Base-by-base conservation (phyloP, 2,797 vertebrate species). In the Molossus alvarezi region DNA sequence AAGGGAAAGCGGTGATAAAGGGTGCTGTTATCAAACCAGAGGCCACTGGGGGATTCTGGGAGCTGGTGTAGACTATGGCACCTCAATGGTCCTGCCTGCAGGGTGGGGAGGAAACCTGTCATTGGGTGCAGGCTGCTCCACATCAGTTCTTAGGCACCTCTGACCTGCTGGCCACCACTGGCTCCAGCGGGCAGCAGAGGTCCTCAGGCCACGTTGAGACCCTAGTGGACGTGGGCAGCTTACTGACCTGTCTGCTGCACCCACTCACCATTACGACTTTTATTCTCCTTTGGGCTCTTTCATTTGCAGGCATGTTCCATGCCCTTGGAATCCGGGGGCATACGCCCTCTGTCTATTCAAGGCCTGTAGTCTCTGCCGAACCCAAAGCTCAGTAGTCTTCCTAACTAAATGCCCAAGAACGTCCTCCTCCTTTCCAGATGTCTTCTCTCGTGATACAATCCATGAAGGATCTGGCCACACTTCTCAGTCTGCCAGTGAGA, bases 1-100 rank as follows among this genome's bases (percentile, higher is more conserved):
- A 33, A 14, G 45, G 33, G 7, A 48, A n/a, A 7, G 55, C 21
- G 11, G 58, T 53, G 13, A 29, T n/a, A 4, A n/a, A 72, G 9
- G 14, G 4, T 3, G 48, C 29, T 55, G 33, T 17, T 33, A 3
- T 18, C n/a, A 25, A 86, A 67, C 14, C 72, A 53, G 53, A 29
- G 58, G 79, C 41, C 33, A 1, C 14, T 10, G 57, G 57, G 25
- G 37, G 45, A n/a, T 88, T 64, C 77, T 23, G 55, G 58, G 25
- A 55, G 12, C 11, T 57, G 1, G 0, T 2, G 1, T 15, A 9
- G 75, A 79, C 76, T 5, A 0, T 1, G 55, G 55, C 14, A 13
- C 7, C 9, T 45, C 13, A 45, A 45, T 45, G 14, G n/a, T 6
- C 45, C 37, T 4, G 1, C 21, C 10, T 0, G 0, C 20, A 1